Evolutionary conservation across 2,797 vertebrate species (phyloP).

Genomic region (Epinephelus malabaricus): DNA sequence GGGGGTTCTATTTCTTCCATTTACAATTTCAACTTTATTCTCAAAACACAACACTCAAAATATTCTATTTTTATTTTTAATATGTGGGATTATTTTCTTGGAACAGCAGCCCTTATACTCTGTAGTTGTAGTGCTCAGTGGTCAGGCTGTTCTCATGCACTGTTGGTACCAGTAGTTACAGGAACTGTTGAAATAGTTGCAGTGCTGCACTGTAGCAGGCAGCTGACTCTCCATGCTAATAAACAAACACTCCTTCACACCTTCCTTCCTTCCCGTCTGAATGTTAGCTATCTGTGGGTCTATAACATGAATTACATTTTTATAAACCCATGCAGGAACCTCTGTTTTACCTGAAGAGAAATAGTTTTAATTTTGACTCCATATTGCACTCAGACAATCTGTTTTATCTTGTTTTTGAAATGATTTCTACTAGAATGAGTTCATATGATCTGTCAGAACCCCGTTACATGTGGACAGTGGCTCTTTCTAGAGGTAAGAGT

Average conservation of each 20-base stretch:
- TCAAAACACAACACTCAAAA: neutral
- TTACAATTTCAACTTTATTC: neutral
- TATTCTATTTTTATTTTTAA: neutral
- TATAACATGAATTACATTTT: neutral
- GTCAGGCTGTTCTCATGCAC: no score
- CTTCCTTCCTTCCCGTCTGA: neutral
- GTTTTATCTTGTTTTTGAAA: conserved; percentile 54
- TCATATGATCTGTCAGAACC: conserved; percentile 39
- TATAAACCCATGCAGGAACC: neutral
- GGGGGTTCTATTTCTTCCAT: neutral
- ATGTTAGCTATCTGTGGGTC: neutral
- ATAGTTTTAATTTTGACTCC: conserved; percentile 38
- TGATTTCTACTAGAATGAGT: conserved; percentile 21
- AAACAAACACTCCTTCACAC: neutral
- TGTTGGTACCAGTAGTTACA: no score
- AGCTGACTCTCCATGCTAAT: neutral
- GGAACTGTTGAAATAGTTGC: neutral
- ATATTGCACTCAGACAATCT: conserved; percentile 89
- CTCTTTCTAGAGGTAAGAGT: conserved; percentile 5
- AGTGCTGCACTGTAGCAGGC: neutral
- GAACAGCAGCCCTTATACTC: neutral
- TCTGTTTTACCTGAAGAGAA: neutral
- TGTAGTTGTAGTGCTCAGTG: neutral
- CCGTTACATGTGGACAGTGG: conserved; percentile 41
- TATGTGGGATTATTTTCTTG: no score